phyloP scores from a whole-genome alignment of 2,797 vertebrate species.

The Syndactyla subalaris region DNA sequence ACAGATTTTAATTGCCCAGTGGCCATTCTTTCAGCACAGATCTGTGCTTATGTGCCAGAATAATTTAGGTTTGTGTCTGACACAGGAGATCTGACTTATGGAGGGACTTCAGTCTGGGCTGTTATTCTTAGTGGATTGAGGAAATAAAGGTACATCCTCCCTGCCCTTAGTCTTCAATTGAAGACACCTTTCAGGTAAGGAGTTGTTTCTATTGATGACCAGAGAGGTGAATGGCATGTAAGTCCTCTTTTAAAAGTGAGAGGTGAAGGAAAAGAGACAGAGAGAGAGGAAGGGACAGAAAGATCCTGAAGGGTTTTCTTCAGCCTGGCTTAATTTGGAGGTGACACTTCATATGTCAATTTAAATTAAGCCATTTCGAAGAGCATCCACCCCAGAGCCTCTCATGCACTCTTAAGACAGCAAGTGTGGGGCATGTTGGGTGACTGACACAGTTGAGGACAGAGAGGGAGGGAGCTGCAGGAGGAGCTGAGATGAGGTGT shows the following conservation, averaged over 20 bases:
- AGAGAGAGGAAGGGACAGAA: not conserved
- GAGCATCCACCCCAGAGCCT: not conserved
- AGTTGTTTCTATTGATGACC: not conserved
- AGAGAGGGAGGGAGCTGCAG: not conserved
- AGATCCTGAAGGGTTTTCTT: slow-evolving; percentile 44
- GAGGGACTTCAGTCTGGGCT: not conserved
- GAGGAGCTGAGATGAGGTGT: not conserved
- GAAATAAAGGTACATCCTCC: not conserved
- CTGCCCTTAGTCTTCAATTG: not conserved
- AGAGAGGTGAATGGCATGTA: not conserved
- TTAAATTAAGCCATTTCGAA: slow-evolving; percentile 24
- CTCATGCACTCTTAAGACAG: not conserved
- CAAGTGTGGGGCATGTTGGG: not conserved
- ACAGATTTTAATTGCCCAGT: slow-evolving; percentile 33
- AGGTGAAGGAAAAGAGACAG: not conserved
- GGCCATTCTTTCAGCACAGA: slow-evolving; percentile 29
- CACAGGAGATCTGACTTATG: slow-evolving; percentile 6
- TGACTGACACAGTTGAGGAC: not conserved
- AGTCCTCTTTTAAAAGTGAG: not conserved
- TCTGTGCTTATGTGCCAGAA: slow-evolving; percentile 33
- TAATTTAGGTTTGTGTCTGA: slow-evolving; percentile 49
- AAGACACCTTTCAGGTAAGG: not conserved
- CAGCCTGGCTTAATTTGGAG: slow-evolving; percentile 40
- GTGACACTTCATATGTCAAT: slow-evolving; percentile 31
- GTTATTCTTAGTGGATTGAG: not conserved